Evolutionary conservation across 2,113 vertebrate species (phyloP).

Genomic region (Pangasianodon gigas): DNA sequence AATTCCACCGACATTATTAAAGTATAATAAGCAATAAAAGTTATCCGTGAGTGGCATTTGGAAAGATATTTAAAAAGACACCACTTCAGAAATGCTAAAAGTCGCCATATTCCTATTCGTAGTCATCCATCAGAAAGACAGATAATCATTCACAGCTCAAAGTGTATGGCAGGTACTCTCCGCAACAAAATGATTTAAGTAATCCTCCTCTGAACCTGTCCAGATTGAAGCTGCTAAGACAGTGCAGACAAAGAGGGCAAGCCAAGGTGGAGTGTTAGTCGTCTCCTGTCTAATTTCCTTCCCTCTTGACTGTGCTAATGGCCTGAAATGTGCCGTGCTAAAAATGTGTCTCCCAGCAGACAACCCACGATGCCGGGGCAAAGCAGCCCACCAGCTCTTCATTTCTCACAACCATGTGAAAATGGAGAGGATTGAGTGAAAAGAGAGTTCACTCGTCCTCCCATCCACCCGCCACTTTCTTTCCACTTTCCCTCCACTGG

Average conservation of each 20-base stretch:
- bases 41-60: conserved; percentile 6
- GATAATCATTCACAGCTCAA: conserved; percentile 26
- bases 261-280: conserved; percentile 19
- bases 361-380: conserved; percentile 20
- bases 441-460: conserved; percentile 35
- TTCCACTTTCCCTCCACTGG: conserved; percentile 22
- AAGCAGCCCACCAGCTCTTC: conserved; percentile 36
- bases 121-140: conserved; percentile 31
- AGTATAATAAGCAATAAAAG: conserved; percentile 10
- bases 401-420: conserved; percentile 47
- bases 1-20: neutral
- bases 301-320: conserved; percentile 51
- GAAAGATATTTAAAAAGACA: neutral
- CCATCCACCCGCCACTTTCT: conserved; percentile 5
- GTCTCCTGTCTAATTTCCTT: conserved; percentile 52
- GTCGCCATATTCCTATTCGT: neutral
- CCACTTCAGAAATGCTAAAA: neutral
- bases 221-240: conserved; percentile 16
- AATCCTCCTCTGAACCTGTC: conserved; percentile 25
- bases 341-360: conserved; percentile 51
- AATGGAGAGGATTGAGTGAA: conserved; percentile 46
- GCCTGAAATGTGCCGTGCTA: conserved; percentile 46
- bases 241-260: conserved; percentile 6
- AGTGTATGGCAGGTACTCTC: conserved; percentile 9
- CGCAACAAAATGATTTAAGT: conserved; percentile 18